Conservation (phyloP, 2,113 vertebrate genomes). For the Atlantisia rogersi region DNA sequence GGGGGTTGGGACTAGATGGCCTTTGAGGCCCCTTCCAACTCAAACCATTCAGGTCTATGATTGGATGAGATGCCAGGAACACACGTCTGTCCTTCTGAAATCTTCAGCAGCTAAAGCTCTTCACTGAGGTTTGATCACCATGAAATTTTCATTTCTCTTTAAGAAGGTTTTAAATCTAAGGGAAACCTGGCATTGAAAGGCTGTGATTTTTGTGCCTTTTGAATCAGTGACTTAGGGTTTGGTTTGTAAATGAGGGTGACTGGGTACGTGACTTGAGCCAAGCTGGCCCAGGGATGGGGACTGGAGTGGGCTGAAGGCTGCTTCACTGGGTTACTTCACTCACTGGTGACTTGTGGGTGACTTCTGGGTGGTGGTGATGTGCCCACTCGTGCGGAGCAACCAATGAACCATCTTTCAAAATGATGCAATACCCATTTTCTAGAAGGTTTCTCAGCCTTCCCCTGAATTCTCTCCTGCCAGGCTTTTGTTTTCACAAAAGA, state of each 20-base stretch:
- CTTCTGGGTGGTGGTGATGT: not conserved
- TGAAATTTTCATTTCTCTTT: too few relatives aligned
- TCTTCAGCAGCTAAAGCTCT: too few relatives aligned
- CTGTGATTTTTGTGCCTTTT: not conserved
- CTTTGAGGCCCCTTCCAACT: too few relatives aligned
- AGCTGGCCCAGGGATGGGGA: too few relatives aligned
- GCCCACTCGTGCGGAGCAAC: fast-evolving
- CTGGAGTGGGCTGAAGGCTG: fast-evolving
- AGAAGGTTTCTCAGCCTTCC: not conserved
- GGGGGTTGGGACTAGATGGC: too few relatives aligned
- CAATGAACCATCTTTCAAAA: not conserved
- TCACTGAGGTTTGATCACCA: too few relatives aligned
- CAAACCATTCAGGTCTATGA: too few relatives aligned
- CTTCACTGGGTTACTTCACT: not conserved
- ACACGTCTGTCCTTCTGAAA: too few relatives aligned
- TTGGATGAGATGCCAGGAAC: too few relatives aligned
- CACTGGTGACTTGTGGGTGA: not conserved
- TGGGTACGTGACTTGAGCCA: not conserved
- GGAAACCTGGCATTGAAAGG: not conserved
- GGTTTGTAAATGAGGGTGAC: not conserved
- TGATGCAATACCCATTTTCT: not conserved
- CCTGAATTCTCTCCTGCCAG: not conserved
- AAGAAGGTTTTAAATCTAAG: too few relatives aligned
- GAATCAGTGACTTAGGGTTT: not conserved
- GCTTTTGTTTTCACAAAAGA: not conserved